Evolutionary conservation across 2,113 vertebrate genomes (phyloP), one percentile per base, ranked within the genome.

Genomic region (Platysternon megacephalum): DNA sequence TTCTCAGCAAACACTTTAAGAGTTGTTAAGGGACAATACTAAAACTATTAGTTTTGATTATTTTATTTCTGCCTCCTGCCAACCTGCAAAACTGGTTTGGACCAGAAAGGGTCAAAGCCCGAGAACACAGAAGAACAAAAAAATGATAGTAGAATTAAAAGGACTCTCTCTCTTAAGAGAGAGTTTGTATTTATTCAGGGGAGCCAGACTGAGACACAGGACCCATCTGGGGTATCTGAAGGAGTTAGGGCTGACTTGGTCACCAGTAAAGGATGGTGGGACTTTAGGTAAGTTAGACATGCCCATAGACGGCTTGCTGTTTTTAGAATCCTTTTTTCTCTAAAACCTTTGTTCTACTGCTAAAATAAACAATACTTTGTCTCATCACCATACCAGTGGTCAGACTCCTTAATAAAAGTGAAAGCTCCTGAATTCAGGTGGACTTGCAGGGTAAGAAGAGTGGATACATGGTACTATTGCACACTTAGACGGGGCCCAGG

Each of bases 371-470:
- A 55, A 46, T 61, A 3, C 21, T 52, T 1, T 26, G 39, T 48
- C 52, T 89, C 90, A 35, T 86, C n/a, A 86, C 52, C 84, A 55
- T 92, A 93, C 1, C 42, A 49, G 14, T 80, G 91, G 28, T n/a
- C n/a, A n/a, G n/a, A n/a, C n/a, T n/a, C n/a, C n/a, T n/a, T n/a
- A n/a, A n/a, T n/a, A n/a, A n/a, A n/a, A n/a, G n/a, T n/a, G n/a
- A n/a, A n/a, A n/a, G n/a, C n/a, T n/a, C n/a, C n/a, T n/a, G n/a
- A n/a, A n/a, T n/a, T n/a, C n/a, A n/a, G n/a, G n/a, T n/a, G n/a
- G n/a, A n/a, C n/a, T n/a, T n/a, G n/a, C n/a, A n/a, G n/a, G n/a
- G n/a, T n/a, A n/a, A n/a, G n/a, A n/a, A n/a, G n/a, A n/a, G n/a
- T n/a, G n/a, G n/a, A n/a, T n/a, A n/a, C n/a, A n/a, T n/a, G n/a